Conservation (phyloP, 2,888 invertebrate genomes). For the Ichneumoninae sp. region DNA sequence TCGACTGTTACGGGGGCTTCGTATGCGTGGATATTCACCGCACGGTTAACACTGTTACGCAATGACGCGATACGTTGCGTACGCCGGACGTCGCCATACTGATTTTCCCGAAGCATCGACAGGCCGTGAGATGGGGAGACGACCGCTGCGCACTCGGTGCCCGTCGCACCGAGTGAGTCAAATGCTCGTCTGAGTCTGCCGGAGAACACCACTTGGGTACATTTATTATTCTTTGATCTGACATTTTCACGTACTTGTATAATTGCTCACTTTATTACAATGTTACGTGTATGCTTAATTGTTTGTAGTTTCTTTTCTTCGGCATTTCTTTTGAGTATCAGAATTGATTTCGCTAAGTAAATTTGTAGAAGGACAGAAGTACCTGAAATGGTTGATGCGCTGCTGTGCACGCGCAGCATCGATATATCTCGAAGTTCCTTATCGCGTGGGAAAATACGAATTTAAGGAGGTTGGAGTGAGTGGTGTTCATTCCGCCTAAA, state of each 20-base stretch:
- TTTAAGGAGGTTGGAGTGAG: background rate
- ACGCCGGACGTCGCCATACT: slow-evolving; percentile 72
- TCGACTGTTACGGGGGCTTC: slow-evolving; percentile 25
- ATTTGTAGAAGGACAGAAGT: background rate
- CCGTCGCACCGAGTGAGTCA: background rate
- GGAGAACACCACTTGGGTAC: background rate
- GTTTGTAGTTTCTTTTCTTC: background rate
- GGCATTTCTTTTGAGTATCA: background rate
- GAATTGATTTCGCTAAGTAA: background rate
- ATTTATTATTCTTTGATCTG: background rate
- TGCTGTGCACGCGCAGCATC: background rate
- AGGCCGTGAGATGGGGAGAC: slow-evolving; percentile 6
- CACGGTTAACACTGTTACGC: slow-evolving; percentile 67
- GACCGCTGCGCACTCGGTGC: slow-evolving; percentile 5
- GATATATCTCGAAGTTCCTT: slow-evolving; percentile 4
- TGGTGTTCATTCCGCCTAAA: too few species aligned
- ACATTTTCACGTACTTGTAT: background rate
- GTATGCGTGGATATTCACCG: slow-evolving; percentile 60
- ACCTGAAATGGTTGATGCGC: background rate
- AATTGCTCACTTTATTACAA: background rate
- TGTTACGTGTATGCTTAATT: background rate
- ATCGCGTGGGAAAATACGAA: slow-evolving; percentile 2
- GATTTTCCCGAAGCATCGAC: slow-evolving; percentile 44
- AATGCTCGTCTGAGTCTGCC: background rate
- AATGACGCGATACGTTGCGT: slow-evolving; percentile 63